Evolutionary conservation across 2,113 vertebrate species (phyloP).

Genomic region (Anolis carolinensis): DNA sequence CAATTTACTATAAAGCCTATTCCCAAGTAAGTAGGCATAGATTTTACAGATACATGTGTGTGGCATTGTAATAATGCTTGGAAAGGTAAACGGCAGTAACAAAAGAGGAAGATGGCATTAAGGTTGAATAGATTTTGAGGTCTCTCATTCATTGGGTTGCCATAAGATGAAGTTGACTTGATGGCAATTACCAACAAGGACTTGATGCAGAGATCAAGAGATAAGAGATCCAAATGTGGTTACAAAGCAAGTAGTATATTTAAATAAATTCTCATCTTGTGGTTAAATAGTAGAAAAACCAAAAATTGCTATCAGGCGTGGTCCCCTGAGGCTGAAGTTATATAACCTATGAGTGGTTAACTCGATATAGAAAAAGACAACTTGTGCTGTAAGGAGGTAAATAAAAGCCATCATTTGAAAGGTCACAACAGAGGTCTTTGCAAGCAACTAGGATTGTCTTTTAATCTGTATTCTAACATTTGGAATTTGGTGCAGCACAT

Average conservation of each 20-base stretch:
- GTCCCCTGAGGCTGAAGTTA: not conserved
- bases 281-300: not conserved
- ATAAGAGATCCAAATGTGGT: not conserved
- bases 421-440: not conserved
- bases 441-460: not conserved
- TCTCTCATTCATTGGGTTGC: too few relatives aligned
- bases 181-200: too few relatives aligned
- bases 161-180: too few relatives aligned
- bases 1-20: not conserved
- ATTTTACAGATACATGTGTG: not conserved
- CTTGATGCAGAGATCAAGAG: too few relatives aligned
- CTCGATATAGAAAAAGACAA: not conserved
- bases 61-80: too few relatives aligned
- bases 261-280: not conserved
- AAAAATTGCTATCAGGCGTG: not conserved
- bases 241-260: not conserved
- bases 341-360: not conserved
- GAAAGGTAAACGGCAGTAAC: too few relatives aligned
- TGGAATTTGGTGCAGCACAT: not conserved
- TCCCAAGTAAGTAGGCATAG: not conserved
- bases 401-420: conserved; percentile 28
- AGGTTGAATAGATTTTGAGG: too few relatives aligned
- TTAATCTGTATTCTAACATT: not conserved
- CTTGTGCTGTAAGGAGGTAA: not conserved
- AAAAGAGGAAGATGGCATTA: too few relatives aligned